These are phyloP conservation scores for Pedetes capensis DNA, from an alignment of 2,113 vertebrate species.

Conservation along the genomic window DNA sequence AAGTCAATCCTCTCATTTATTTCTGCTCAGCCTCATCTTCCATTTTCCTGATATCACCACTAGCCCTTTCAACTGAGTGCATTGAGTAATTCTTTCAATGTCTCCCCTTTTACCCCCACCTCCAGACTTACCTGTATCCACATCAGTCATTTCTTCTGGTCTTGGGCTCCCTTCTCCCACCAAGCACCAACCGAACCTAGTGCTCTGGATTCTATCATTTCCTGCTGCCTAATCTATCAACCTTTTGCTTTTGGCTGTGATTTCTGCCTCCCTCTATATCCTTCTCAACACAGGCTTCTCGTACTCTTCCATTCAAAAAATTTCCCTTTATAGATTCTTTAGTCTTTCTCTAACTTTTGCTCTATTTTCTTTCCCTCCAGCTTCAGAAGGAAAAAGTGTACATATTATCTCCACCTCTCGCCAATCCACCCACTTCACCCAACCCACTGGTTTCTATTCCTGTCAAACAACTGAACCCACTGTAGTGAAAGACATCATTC, in stretches of 20 bases:
- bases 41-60: not conserved
- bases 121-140: not conserved
- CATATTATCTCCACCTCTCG: not conserved
- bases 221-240: not conserved
- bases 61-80: not conserved
- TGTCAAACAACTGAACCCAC: not conserved
- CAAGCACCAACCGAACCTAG: not conserved
- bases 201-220: not conserved
- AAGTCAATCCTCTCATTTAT: not conserved
- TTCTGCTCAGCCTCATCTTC: not conserved
- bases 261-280: not conserved
- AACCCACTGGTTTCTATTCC: not conserved
- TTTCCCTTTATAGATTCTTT: not conserved
- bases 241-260: not conserved
- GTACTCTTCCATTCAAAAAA: not conserved
- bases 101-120: not conserved
- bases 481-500: not conserved
- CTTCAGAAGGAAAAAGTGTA: not conserved
- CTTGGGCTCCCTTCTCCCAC: not conserved
- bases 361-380: not conserved
- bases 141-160: not conserved
- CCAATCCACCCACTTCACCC: rapidly evolving
- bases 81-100: not conserved
- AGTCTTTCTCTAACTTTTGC: not conserved
- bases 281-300: not conserved